phyloP scores from a whole-genome alignment of 2,113 vertebrate genomes.

The Spheniscus mendiculus region DNA sequence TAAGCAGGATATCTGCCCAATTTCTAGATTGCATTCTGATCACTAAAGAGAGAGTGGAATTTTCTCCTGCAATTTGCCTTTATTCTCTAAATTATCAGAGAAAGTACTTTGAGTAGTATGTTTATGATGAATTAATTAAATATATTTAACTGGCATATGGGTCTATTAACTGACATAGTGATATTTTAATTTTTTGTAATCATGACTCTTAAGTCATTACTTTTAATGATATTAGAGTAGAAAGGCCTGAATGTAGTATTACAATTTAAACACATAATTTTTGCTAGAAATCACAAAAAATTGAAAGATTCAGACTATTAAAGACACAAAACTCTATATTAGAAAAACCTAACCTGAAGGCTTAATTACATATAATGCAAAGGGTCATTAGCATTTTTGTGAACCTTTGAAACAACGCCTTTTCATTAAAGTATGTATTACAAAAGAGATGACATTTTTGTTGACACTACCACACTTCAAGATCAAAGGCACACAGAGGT shows the following conservation, averaged over 20 bases:
- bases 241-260: slow-evolving; percentile 8
- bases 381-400: slow-evolving; percentile 33
- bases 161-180: neutral
- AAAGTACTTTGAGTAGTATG: slow-evolving; percentile 15
- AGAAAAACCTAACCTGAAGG: slow-evolving; percentile 51
- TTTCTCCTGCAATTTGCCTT: slow-evolving; percentile 10
- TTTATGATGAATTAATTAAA: slow-evolving; percentile 45
- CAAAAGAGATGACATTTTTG: slow-evolving; percentile 32
- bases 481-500: slow-evolving; percentile 49
- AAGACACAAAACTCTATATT: slow-evolving; percentile 21
- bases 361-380: slow-evolving; percentile 42
- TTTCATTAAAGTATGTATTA: slow-evolving; percentile 44
- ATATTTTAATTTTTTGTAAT: slow-evolving; percentile 30
- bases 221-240: slow-evolving; percentile 27
- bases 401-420: slow-evolving; percentile 55
- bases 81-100: neutral
- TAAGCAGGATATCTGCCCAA: neutral
- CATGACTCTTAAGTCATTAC: slow-evolving; percentile 33
- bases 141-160: slow-evolving; percentile 26
- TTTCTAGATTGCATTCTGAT: neutral
- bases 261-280: slow-evolving; percentile 42
- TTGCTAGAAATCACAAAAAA: slow-evolving; percentile 13
- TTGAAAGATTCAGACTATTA: slow-evolving; percentile 16
- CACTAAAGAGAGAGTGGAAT: neutral
- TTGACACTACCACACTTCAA: slow-evolving; percentile 42